A percentile compares a stretch with the other conserved stretches of the same genome.
phyloP scores from a whole-genome alignment of 2,888 invertebrate genomes.

The Chromoteleia sp. region DNA sequence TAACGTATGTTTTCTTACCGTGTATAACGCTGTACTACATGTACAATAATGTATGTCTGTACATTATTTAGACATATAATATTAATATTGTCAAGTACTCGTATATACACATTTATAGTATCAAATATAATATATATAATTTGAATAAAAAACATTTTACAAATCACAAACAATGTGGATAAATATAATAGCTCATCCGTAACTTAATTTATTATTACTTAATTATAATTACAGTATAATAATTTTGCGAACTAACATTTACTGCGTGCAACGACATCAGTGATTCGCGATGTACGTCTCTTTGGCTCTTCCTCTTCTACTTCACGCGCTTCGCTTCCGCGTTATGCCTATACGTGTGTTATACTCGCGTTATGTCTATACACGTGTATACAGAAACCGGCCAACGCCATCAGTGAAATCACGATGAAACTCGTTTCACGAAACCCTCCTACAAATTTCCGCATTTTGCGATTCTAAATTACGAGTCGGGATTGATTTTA shows the following conservation, averaged over 20 bases:
- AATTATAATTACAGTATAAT: background rate
- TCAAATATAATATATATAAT: too few species aligned
- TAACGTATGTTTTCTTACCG: too few species aligned
- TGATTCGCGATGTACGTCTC: constrained; percentile 27
- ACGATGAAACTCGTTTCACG: constrained; percentile 61
- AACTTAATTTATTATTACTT: too few species aligned
- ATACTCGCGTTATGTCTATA: too few species aligned
- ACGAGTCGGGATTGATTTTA: constrained; percentile 53
- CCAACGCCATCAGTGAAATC: constrained; percentile 49
- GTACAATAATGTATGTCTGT: too few species aligned
- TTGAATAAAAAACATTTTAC: too few species aligned
- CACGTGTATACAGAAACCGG: constrained; percentile 36
- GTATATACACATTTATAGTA: too few species aligned
- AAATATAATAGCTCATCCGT: too few species aligned
- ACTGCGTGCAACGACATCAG: constrained; percentile 3
- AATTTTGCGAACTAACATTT: constrained; percentile 1
- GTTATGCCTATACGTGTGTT: constrained; percentile 16
- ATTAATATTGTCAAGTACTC: too few species aligned
- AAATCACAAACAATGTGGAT: too few species aligned
- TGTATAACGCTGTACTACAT: too few species aligned
- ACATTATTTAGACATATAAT: too few species aligned
- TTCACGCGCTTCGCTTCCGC: constrained; percentile 25
- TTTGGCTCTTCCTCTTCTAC: constrained; percentile 13
- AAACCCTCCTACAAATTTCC: constrained; percentile 61
- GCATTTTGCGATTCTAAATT: constrained; percentile 64